Evolutionary conservation across 2,113 vertebrate species (phyloP).

Genomic region (Dolichallabes microphthalmus): DNA sequence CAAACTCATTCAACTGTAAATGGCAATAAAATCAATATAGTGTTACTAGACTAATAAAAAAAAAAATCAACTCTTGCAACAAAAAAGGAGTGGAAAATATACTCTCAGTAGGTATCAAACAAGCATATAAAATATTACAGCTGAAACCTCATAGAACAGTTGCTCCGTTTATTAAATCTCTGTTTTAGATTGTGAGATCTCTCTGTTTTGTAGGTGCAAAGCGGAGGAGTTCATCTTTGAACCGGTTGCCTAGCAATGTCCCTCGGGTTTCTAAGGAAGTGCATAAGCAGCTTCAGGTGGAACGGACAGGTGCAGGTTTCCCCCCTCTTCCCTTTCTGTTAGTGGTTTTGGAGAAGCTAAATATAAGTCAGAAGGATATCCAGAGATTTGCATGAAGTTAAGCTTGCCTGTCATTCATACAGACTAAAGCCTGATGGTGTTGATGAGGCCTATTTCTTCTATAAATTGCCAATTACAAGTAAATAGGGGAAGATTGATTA

Average conservation of each 20-base stretch:
- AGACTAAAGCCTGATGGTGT: neutral
- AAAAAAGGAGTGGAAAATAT: neutral
- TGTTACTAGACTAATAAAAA: neutral
- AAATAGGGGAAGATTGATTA: neutral
- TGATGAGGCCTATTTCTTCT: neutral
- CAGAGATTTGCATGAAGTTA: neutral
- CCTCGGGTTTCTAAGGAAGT: constrained; percentile 77
- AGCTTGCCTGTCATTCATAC: too few species aligned
- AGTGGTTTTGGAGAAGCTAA: neutral
- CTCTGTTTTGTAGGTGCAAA: constrained; percentile 79
- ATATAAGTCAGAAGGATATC: neutral
- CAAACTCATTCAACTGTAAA: neutral
- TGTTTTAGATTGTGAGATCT: constrained; percentile 57
- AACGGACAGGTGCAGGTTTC: constrained; percentile 80
- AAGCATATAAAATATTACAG: neutral
- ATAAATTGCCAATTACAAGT: neutral
- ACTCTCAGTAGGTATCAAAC: neutral
- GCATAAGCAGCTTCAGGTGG: constrained; percentile 76
- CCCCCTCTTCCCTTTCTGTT: constrained; percentile 3
- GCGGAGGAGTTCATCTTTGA: constrained; percentile 85
- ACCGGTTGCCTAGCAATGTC: constrained; percentile 82
- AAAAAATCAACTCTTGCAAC: neutral
- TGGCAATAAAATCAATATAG: neutral
- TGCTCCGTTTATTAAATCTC: constrained; percentile 18
- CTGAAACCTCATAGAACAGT: neutral